Percentiles rank a stretch among this genome's conserved stretches.
phyloP scores from a whole-genome alignment of 2,113 vertebrate genomes.

The Morone chrysops region DNA sequence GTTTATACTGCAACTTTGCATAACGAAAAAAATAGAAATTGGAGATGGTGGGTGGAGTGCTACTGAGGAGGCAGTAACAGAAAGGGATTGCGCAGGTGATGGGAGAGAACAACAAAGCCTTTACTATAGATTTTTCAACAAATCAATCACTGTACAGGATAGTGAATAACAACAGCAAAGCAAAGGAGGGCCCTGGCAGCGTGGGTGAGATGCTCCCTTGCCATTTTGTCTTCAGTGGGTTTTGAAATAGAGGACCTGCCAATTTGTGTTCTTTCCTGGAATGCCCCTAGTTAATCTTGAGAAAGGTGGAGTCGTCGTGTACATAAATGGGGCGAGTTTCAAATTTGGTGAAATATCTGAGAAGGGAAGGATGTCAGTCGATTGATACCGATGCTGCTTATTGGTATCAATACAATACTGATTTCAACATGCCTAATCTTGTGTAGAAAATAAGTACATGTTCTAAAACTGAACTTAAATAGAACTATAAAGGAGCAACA shows the following conservation, averaged over 20 bases:
- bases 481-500: background rate
- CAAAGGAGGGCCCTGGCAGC: slow-evolving; percentile 75
- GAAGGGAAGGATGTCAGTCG: background rate
- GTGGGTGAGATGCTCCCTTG: slow-evolving; percentile 74
- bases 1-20: slow-evolving; percentile 12
- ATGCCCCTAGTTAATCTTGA: slow-evolving; percentile 53
- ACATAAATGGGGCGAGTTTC: slow-evolving; percentile 29
- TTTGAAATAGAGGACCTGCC: slow-evolving; percentile 74
- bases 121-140: slow-evolving; percentile 82
- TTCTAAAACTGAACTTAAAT: background rate
- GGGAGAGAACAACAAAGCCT: slow-evolving; percentile 79
- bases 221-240: slow-evolving; percentile 72
- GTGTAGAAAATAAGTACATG: background rate
- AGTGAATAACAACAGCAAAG: slow-evolving; percentile 68
- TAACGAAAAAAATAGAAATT: slow-evolving; percentile 1
- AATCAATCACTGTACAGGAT: slow-evolving; percentile 79
- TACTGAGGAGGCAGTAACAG: slow-evolving; percentile 42
- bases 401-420: background rate
- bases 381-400: background rate
- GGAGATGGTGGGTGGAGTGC: slow-evolving; percentile 15
- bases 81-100: slow-evolving; percentile 63
- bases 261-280: slow-evolving; percentile 61
- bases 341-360: slow-evolving; percentile 9
- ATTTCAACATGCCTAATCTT: background rate
- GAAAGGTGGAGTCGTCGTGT: slow-evolving; percentile 57